Percentiles rank a stretch among this genome's conserved stretches.
phyloP scores from a whole-genome alignment of 2,113 vertebrate genomes.

The Crotophaga sulcirostris region DNA sequence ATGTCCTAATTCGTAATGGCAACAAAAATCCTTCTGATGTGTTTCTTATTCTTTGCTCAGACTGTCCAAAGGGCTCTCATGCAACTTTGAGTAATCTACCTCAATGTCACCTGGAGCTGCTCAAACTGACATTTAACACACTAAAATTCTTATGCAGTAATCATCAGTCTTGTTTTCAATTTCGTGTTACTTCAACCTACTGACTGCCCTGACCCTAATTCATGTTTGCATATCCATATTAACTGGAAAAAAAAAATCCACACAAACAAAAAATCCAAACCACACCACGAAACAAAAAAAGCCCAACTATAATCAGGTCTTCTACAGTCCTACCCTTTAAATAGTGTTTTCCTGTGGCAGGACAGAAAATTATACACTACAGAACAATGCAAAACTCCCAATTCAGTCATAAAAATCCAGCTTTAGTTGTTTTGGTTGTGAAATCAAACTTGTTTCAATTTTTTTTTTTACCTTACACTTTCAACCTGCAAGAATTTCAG shows the following conservation, averaged over 20 bases:
- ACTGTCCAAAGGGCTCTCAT: background rate
- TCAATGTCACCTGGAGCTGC: background rate
- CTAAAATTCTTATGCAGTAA: background rate
- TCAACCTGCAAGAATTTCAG: background rate
- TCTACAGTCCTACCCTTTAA: background rate
- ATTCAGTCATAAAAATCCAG: background rate
- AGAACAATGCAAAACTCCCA: background rate
- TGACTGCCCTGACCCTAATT: background rate
- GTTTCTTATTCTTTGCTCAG: background rate
- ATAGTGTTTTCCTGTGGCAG: background rate
- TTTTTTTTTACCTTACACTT: background rate
- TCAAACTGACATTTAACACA: background rate
- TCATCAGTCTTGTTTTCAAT: background rate
- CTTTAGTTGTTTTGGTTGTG: background rate
- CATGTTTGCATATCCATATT: background rate
- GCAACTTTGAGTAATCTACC: background rate
- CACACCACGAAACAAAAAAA: background rate
- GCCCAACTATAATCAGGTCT: background rate
- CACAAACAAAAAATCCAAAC: background rate
- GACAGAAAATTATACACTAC: background rate
- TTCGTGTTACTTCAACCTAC: background rate
- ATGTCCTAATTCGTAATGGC: background rate
- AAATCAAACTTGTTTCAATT: background rate
- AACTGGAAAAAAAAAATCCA: background rate
- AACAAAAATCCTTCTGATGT: background rate